Evolutionary conservation across 2,113 vertebrate genomes (phyloP), one percentile per base, ranked within the genome.

Genomic region (Nesogale talazaci): DNA sequence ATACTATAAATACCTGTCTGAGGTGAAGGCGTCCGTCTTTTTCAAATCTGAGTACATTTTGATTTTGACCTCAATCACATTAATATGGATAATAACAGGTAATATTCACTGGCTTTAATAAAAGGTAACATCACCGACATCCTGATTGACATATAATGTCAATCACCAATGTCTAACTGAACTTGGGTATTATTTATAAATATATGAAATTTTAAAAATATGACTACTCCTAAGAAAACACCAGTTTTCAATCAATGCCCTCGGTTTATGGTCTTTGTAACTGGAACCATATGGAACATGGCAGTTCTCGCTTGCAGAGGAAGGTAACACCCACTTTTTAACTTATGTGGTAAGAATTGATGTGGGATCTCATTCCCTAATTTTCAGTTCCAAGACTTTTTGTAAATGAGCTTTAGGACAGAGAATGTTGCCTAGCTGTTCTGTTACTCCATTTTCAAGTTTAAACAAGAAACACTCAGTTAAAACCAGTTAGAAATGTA

Each of bases 341-440:
- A 90, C 93, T 92, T 88, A 34, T 83, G 34, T 79, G 79, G 7
- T 70, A 74, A 85, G 23, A 29, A 77, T 56, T 88, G 40, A 90
- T 86, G 38, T 95, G 72, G 81, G n/a, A 75, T 94, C 3, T 38
- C 8, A 74, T 86, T 29, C 36, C 12, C 7, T 91, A 59, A 65
- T 38, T 88, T 95, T 80, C 88, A 34, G 34, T 84, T 8, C 16
- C 25, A 65, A 56, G 14, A 1, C 17, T 89, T 91, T 90, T 92
- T 83, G 85, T 69, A 95, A 96, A 83, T 94, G 25, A 95, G 23
- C 69, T 87, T 70, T 40, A 74, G 36, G 89, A 85, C 11, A 79
- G 82, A 77, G n/a, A 75, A 12, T 88, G 40, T 25, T 81, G 86
- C 46, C 92, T 69, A 84, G 11, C n/a, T 79, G 72, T 85, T 76